phyloP scores from a whole-genome alignment of 2,113 vertebrate species.

The Rattus norvegicus region GRCr8 NC_086034.1:28518501-28519000 shows the following conservation, averaged over 20 bases:
- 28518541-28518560: neutral
- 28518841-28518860: neutral
- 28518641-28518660: neutral
- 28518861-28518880: neutral
- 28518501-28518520: too few species aligned
- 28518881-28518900: neutral
- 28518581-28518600: neutral
- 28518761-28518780: neutral
- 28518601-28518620: neutral
- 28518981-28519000: neutral
- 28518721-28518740: too few species aligned
- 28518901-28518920: neutral
- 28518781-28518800: neutral
- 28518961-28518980: too few species aligned
- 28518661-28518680: fast-evolving
- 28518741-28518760: neutral
- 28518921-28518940: neutral
- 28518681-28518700: neutral
- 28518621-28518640: fast-evolving
- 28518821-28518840: neutral
- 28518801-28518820: neutral
- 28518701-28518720: neutral
- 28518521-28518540: neutral
- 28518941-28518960: neutral
- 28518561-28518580: neutral